These are phyloP conservation scores for Peromyscus attwateri DNA, from an alignment of 2,797 vertebrate species.

Conservation along the genomic window DNA sequence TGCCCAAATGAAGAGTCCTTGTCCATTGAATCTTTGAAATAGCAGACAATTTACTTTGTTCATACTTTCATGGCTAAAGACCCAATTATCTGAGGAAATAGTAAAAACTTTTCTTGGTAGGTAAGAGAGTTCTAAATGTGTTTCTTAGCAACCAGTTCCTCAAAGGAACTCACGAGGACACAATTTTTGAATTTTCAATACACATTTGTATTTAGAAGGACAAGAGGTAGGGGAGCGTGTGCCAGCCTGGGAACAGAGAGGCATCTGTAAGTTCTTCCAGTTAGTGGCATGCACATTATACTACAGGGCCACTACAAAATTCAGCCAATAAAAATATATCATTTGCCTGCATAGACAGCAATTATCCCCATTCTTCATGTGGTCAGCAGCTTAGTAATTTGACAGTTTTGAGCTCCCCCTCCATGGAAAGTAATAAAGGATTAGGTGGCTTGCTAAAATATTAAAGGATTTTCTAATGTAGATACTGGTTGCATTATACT, in stretches of 20 bases:
- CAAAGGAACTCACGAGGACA: slow-evolving; percentile 31
- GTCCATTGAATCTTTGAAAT: slow-evolving; percentile 31
- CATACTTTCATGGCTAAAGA: slow-evolving; percentile 55
- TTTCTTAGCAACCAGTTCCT: slow-evolving; percentile 82
- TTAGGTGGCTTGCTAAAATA: neutral
- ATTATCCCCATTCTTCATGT: neutral
- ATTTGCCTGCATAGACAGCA: neutral
- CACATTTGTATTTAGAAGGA: slow-evolving; percentile 1
- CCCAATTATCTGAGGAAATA: slow-evolving; percentile 50
- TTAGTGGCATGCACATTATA: neutral
- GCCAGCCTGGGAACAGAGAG: neutral
- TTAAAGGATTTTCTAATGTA: neutral
- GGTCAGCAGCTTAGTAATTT: neutral
- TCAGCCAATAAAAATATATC: neutral
- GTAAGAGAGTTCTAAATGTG: slow-evolving; percentile 69
- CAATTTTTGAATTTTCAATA: slow-evolving; percentile 64
- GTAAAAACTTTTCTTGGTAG: slow-evolving; percentile 66
- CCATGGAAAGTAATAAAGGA: slow-evolving; percentile 3
- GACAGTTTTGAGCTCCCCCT: neutral
- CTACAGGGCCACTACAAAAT: neutral
- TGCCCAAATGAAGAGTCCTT: slow-evolving; percentile 52
- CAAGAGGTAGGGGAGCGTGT: neutral
- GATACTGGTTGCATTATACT: neutral
- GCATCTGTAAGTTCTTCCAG: neutral
- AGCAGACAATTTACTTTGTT: slow-evolving; percentile 54